Evolutionary conservation across 2,888 invertebrate species (phyloP), one percentile per base, ranked within the genome.

Genomic region (Limnephilus auricula): DNA sequence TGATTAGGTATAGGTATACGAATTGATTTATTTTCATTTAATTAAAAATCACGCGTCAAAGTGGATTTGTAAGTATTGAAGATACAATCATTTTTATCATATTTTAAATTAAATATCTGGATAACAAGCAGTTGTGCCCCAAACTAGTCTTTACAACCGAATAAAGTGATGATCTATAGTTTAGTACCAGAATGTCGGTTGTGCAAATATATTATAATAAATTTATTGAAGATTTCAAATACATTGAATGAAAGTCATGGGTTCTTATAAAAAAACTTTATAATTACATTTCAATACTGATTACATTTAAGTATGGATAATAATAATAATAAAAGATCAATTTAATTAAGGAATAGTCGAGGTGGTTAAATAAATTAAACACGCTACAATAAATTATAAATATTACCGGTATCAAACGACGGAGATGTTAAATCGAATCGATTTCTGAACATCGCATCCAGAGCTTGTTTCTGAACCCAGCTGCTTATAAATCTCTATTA

Each of bases 401-500:
- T 50, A 65, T 65, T 65, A 25, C 25, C 10, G 84, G 84, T 84
- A 37, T 25, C 13, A n/a, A 84, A 84, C 34, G 34, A 84, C 40
- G 1, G 4, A 18, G 10, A 37, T 18, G 84, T 37, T 84, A 84
- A 84, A 84, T 84, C 37, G 12, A 37, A 15, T 25, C 31, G 32
- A 34, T 83, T 83, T 15, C 37, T 34, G 34, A 83, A 30, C 83
- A 83, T 18, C 31, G 32, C 84, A 37, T 32, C n/a, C 84, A 18
- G 32, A 32, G 34, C 25, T 18, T 37, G 37, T 65, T 65, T n/a
- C 9, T 6, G n/a, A 65, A n/a, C 2, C 12, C 40, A 34, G 84
- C 10, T 84, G 84, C 25, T n/a, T 34, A 84, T 84, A 32, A 84
- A 84, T 84, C 84, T 84, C 13, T 84, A 84, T 84, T 84, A 84